phyloP scores from a whole-genome alignment of 1,140 invertebrate genomes.

The Bactericera cockerelli region DNA sequence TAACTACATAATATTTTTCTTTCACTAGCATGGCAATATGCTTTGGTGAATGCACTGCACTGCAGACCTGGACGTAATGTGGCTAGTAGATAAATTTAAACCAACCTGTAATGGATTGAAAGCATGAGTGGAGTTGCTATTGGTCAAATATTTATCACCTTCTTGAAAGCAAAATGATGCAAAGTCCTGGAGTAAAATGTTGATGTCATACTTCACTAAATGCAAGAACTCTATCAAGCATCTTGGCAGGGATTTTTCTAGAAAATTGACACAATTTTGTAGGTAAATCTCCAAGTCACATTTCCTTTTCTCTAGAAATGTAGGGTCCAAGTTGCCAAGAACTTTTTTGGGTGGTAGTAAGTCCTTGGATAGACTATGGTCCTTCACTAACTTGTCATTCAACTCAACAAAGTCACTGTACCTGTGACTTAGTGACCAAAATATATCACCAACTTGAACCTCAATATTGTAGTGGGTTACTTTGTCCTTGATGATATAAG shows the following conservation, averaged over 20 bases:
- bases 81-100: too few relatives aligned
- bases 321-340: slow-evolving; percentile 57
- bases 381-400: slow-evolving; percentile 60
- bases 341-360: slow-evolving; percentile 82
- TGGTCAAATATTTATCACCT: slow-evolving; percentile 45
- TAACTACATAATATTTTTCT: too few relatives aligned
- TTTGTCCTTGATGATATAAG: slow-evolving; percentile 34
- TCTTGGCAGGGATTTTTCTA: slow-evolving; percentile 54
- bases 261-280: slow-evolving; percentile 52
- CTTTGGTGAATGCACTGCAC: too few relatives aligned
- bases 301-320: slow-evolving; percentile 71
- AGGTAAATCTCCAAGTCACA: slow-evolving; percentile 65
- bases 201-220: slow-evolving; percentile 67
- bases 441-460: slow-evolving; percentile 46
- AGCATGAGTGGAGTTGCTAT: slow-evolving; percentile 37
- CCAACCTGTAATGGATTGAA: slow-evolving; percentile 58
- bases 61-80: too few relatives aligned
- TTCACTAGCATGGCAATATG: too few relatives aligned
- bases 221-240: slow-evolving; percentile 61
- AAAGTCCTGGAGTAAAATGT: slow-evolving; percentile 60
- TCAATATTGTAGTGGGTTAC: slow-evolving; percentile 51
- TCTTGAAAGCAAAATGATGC: slow-evolving; percentile 51
- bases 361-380: slow-evolving; percentile 64
- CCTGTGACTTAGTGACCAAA: slow-evolving; percentile 67
- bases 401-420: slow-evolving; percentile 81